These are phyloP conservation scores for Euura lappo DNA, from an alignment of 1,140 invertebrate genomes.

Conservation along the genomic window DNA sequence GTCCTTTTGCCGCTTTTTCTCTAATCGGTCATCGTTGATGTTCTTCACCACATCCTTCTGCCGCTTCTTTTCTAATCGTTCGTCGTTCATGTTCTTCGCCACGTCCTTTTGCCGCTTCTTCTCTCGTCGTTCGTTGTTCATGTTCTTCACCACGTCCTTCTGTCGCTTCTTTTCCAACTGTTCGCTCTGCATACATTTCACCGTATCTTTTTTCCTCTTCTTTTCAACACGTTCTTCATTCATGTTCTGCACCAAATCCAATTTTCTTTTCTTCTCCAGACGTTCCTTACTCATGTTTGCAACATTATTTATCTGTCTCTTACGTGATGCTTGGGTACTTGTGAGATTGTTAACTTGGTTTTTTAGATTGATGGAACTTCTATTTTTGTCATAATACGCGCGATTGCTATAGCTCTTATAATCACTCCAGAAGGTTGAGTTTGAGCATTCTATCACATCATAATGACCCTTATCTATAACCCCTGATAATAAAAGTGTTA, in stretches of 20 bases:
- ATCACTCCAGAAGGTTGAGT: constrained; percentile 9
- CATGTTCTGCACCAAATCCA: not conserved
- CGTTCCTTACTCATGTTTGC: not conserved
- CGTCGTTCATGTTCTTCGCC: no score
- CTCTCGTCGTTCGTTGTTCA: no score
- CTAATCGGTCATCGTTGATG: not conserved
- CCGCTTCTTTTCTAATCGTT: no score
- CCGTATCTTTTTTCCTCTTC: not conserved
- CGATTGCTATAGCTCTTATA: not conserved
- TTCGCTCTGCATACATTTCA: not conserved
- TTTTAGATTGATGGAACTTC: no score
- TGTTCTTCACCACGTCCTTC: no score
- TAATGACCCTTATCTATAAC: constrained; percentile 14
- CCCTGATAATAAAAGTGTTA: constrained; percentile 10
- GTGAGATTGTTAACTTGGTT: no score
- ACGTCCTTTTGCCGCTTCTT: no score
- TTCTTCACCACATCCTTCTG: not conserved
- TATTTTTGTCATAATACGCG: not conserved
- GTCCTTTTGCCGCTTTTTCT: no score
- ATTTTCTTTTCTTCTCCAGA: not conserved
- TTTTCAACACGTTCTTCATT: not conserved
- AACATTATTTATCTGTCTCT: not conserved
- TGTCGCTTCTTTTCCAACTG: not conserved
- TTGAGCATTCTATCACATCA: constrained; percentile 10
- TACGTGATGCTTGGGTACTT: not conserved